Percentiles rank a stretch among this genome's conserved stretches.
Conservation (phyloP, 1,140 invertebrate species). For the Penaeus indicus region DNA sequence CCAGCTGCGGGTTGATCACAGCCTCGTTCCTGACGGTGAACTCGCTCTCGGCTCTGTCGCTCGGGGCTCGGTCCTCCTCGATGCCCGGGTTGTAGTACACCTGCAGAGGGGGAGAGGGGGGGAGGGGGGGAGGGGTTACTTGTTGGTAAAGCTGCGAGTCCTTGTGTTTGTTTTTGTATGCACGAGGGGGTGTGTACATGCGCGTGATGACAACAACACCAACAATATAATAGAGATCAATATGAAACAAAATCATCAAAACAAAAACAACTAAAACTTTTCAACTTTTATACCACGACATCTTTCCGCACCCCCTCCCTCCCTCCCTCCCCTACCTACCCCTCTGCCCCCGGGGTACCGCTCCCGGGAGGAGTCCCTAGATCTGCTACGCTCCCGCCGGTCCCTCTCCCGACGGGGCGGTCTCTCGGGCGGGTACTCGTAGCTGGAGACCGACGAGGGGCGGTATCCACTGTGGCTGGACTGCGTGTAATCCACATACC, state of each 20-base stretch:
- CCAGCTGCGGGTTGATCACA: conserved; percentile 41
- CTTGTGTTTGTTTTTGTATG: conserved; percentile 32
- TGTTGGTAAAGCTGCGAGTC: too few relatives aligned
- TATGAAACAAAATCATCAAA: too few relatives aligned
- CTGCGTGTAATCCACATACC: conserved; percentile 50
- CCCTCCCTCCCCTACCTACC: conserved; percentile 16
- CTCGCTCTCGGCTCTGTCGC: conserved; percentile 65
- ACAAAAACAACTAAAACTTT: too few relatives aligned
- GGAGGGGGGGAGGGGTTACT: background rate
- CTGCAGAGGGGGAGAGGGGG: background rate
- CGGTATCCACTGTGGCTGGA: conserved; percentile 40
- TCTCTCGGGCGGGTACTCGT: conserved; percentile 40
- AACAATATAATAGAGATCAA: too few relatives aligned
- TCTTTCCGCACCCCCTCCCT: background rate
- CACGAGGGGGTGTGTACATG: conserved; percentile 14
- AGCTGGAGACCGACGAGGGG: conserved; percentile 42
- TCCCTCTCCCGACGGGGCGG: conserved; percentile 17
- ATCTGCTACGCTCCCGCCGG: background rate
- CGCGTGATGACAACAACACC: background rate
- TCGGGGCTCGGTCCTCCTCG: conserved; percentile 54
- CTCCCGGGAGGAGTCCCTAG: conserved; percentile 16
- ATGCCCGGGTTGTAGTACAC: conserved; percentile 61
- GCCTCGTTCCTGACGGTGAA: conserved; percentile 62
- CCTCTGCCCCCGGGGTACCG: conserved; percentile 33
- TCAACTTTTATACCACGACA: background rate